Evolutionary conservation across 2,113 vertebrate genomes (phyloP).

Genomic region (Patagioenas fasciata): DNA sequence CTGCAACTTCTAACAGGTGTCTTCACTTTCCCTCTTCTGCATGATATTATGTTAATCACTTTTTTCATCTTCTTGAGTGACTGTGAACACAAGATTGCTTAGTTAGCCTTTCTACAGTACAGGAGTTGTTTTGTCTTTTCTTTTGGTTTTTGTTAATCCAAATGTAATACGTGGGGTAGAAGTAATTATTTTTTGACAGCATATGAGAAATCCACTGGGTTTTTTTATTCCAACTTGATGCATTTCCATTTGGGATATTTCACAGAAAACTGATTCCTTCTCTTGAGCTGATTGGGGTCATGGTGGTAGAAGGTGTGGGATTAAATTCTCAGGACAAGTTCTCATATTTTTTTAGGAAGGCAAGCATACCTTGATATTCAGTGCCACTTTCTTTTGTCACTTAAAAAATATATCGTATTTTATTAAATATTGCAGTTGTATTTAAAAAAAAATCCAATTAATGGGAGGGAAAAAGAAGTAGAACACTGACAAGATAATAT

Average conservation of each 20-base stretch:
- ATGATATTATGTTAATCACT: background rate
- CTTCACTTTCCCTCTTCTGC: background rate
- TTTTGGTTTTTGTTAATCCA: background rate
- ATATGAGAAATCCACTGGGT: background rate
- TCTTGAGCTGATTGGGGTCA: background rate
- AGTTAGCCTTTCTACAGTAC: background rate
- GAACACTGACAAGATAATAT: background rate
- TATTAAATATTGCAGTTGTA: background rate
- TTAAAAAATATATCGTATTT: background rate
- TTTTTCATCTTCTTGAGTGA: background rate
- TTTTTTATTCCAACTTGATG: background rate
- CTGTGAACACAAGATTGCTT: background rate
- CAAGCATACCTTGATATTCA: background rate
- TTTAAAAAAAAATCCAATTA: background rate
- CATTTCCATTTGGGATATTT: background rate
- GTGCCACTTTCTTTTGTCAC: background rate
- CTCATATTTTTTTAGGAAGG: background rate
- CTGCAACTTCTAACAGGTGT: background rate
- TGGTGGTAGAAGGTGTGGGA: background rate
- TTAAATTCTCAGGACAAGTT: background rate
- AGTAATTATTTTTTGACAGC: background rate
- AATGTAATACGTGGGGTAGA: background rate
- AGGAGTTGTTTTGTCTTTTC: background rate
- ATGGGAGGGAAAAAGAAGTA: background rate
- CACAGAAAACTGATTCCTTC: background rate